phyloP scores from a whole-genome alignment of 2,113 vertebrate genomes.

The Centropus bengalensis region DNA sequence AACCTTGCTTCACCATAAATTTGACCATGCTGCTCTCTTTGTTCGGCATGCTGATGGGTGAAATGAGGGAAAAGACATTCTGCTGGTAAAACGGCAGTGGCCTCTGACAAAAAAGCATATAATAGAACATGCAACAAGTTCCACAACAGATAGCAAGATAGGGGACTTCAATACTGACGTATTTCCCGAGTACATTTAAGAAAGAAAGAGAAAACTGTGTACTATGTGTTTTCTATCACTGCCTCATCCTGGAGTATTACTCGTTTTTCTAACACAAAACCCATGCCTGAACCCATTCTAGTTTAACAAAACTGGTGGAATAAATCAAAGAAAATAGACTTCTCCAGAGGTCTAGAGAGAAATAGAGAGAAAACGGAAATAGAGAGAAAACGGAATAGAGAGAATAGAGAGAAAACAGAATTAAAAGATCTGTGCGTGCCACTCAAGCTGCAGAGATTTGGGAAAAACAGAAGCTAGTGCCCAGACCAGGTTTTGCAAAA shows the following conservation, averaged over 20 bases:
- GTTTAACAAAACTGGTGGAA: background rate
- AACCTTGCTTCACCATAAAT: conserved; percentile 87
- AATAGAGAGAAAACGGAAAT: too few relatives aligned
- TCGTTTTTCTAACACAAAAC: background rate
- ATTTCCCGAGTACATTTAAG: background rate
- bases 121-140: background rate
- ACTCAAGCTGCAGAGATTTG: background rate
- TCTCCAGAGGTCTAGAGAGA: too few relatives aligned
- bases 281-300: background rate
- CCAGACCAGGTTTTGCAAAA: background rate
- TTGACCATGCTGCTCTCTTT: conserved; percentile 73
- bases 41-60: conserved; percentile 83
- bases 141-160: background rate
- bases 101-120: background rate
- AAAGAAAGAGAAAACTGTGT: background rate
- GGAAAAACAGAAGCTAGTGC: background rate
- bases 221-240: background rate
- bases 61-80: conserved; percentile 86
- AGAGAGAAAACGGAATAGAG: too few relatives aligned
- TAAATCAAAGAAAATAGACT: background rate
- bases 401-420: background rate
- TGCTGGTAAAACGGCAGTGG: conserved; percentile 76
- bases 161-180: background rate
- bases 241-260: background rate
- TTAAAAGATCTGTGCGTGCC: background rate